Evolutionary conservation across 2,888 invertebrate species (phyloP).

Genomic region (Erpobdella octoculata): DNA sequence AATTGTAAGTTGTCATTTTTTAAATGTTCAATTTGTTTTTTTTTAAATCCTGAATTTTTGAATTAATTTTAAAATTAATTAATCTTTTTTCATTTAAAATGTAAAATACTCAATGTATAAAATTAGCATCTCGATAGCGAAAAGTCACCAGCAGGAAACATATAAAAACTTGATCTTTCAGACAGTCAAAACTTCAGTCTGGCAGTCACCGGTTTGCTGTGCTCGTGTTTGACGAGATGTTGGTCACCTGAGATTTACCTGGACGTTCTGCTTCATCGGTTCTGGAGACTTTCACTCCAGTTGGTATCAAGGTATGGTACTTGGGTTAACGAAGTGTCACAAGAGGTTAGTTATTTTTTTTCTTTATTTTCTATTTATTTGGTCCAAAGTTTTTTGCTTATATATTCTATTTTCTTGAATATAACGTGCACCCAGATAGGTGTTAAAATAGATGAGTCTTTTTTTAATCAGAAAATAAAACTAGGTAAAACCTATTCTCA

Average conservation of each 20-base stretch:
- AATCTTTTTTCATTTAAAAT: too few relatives aligned
- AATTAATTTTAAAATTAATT: neutral
- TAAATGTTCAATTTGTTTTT: neutral
- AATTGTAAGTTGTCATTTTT: neutral
- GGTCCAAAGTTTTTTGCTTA: neutral
- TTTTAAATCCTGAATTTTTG: neutral
- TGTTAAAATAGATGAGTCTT: too few relatives aligned
- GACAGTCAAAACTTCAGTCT: constrained; percentile 39
- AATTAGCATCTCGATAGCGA: too few relatives aligned
- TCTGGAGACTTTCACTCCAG: constrained; percentile 81
- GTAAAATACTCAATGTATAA: too few relatives aligned
- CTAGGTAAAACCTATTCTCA: too few relatives aligned
- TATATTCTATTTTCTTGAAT: too few relatives aligned
- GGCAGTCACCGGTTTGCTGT: constrained; percentile 54
- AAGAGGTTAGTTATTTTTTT: constrained; percentile 5
- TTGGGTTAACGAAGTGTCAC: constrained; percentile 55
- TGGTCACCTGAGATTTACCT: constrained; percentile 76
- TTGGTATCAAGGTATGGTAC: constrained; percentile 69
- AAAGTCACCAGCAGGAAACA: too few relatives aligned
- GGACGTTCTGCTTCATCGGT: constrained; percentile 59
- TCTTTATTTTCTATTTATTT: neutral
- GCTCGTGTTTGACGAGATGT: constrained; percentile 59
- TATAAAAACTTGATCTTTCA: neutral
- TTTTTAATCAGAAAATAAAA: too few relatives aligned
- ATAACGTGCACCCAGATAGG: too few relatives aligned